Percentiles rank a stretch among this genome's conserved stretches.
These are phyloP conservation scores for Pygocentrus nattereri DNA, from an alignment of 2,797 vertebrate genomes.

Conservation along the genomic window DNA sequence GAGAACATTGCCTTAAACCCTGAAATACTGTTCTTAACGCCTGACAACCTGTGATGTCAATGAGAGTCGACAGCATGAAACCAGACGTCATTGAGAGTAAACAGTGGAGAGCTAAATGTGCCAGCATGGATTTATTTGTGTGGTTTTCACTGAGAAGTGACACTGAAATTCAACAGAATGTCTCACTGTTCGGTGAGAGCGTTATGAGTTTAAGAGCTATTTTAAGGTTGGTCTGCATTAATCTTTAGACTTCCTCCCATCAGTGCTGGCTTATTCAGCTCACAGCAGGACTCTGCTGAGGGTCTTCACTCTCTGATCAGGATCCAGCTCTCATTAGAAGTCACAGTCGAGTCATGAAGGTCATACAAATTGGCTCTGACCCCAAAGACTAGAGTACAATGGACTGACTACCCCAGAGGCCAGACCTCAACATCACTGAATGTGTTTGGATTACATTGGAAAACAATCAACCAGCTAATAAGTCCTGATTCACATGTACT, in stretches of 20 bases:
- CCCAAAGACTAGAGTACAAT: background rate
- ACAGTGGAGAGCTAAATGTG: background rate
- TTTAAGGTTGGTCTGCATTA: background rate
- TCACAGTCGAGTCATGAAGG: background rate
- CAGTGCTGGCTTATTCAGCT: background rate
- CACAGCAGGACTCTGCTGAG: background rate
- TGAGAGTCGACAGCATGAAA: background rate
- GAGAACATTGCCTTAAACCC: slow-evolving; percentile 2
- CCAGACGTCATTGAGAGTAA: background rate
- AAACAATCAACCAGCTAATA: no score
- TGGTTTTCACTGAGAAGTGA: background rate
- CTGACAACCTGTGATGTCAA: background rate
- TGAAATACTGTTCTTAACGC: background rate
- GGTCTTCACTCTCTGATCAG: background rate
- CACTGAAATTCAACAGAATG: background rate
- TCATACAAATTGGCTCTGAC: background rate
- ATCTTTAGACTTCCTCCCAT: background rate
- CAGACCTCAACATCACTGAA: no score
- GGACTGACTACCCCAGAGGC: no score
- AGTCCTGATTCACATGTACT: no score
- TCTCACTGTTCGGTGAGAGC: background rate
- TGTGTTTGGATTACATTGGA: no score
- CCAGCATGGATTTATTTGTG: background rate
- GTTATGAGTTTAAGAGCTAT: no score
- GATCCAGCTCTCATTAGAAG: background rate